Evolutionary conservation across 2,797 vertebrate species (phyloP).

Genomic region (Pogonophryne albipinna): DNA sequence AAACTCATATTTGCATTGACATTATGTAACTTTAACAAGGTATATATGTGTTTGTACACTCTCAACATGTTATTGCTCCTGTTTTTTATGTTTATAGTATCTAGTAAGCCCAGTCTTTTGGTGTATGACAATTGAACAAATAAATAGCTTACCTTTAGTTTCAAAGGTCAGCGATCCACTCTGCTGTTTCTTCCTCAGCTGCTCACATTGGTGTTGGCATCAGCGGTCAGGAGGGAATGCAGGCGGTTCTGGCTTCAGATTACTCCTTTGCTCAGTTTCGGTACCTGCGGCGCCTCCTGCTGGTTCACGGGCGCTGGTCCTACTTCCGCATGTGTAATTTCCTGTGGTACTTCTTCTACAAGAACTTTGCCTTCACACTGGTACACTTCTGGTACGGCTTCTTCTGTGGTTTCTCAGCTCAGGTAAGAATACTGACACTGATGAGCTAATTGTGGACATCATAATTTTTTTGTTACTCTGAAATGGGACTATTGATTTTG

Average conservation of each 20-base stretch:
- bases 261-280: constrained; percentile 89
- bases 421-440: constrained; percentile 75
- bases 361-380: constrained; percentile 90
- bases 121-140: no score
- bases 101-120: no score
- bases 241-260: constrained; percentile 87
- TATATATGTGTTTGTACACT: no score
- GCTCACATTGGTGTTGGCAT: constrained; percentile 89
- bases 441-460: neutral
- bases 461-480: neutral
- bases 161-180: neutral
- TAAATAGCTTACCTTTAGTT: neutral
- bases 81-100: no score
- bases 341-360: constrained; percentile 91
- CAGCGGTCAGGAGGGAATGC: constrained; percentile 88
- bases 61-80: no score
- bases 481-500: neutral
- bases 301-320: constrained; percentile 89
- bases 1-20: no score
- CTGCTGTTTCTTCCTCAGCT: constrained; percentile 70
- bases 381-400: constrained; percentile 92
- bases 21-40: no score
- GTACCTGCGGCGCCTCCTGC: constrained; percentile 86
- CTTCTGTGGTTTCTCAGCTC: constrained; percentile 90
- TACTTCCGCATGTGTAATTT: constrained; percentile 90